Evolutionary conservation across 2,113 vertebrate species (phyloP), one percentile per base, ranked within the genome.

Genomic region (Neodontobutis hainanensis): DNA sequence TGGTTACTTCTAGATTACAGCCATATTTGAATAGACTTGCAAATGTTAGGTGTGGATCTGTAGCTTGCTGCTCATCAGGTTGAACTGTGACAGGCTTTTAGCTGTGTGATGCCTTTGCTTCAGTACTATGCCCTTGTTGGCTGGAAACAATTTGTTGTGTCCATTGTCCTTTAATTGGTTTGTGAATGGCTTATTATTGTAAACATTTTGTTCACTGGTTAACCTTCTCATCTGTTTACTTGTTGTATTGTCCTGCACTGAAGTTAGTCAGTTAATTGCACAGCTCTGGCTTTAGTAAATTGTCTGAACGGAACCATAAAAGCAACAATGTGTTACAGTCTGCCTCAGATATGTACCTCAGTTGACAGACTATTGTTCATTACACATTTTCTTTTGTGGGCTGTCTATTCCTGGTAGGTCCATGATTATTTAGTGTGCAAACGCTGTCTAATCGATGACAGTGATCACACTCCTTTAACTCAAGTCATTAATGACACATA

Each of bases 41-140:
- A 44, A 44, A 43, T 65, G 70, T 70, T 66, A 52, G 36, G 44
- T 35, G 4, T 1, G 64, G 68, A 61, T 16, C 42, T 5, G 40
- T 19, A 64, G 62, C 35, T 5, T 49, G 58, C 44, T 65, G 52
- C 64, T 72, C 10, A 3, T 35, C 11, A 61, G 44, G 47, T 64
- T 32, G 51, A 69, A 35, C 65, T n/a, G 11, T 66, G 51, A 55
- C 66, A 56, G 3, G 42, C 42, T 40, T 61, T 44, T 63, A 60
- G 67, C 68, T 46, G 6, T 0, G 27, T 35, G 68, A 79, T 80
- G 77, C 67, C 75, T 73, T 56, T 48, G 65, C 63, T 27, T 27
- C 19, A 27, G 19, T 75, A 71, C 57, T 72, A 49, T 73, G 48
- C 49, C 66, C 65, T 74, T 58, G 35, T 38, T 65, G 53, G 44